Evolutionary conservation across 23 tunicate species (phyloP).

Genomic region (Phallusia fumigata): DNA sequence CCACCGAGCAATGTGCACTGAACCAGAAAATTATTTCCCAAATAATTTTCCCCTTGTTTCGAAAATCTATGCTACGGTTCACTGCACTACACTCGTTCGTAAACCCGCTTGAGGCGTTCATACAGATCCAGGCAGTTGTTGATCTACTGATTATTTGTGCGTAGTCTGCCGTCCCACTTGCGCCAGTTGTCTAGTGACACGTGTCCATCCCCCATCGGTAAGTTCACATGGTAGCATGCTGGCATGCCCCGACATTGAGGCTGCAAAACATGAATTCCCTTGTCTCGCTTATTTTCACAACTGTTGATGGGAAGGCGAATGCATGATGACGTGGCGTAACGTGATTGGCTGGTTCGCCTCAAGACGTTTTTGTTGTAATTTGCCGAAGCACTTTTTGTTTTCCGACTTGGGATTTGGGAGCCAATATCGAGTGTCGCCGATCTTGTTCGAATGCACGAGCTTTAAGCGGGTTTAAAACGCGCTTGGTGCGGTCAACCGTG

Average conservation of each 20-base stretch:
- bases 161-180: slow-evolving; percentile 53
- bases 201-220: slow-evolving; percentile 18
- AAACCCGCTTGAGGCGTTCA: too few relatives aligned
- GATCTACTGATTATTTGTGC: not conserved
- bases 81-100: too few relatives aligned
- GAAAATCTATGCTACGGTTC: too few relatives aligned
- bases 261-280: not conserved
- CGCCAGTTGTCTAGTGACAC: slow-evolving; percentile 49
- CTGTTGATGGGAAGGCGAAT: not conserved
- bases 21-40: not conserved
- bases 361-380: too few relatives aligned
- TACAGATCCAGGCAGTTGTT: too few relatives aligned
- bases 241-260: slow-evolving; percentile 65
- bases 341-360: not conserved
- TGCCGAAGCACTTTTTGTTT: too few relatives aligned
- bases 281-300: not conserved
- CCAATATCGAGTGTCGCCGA: too few relatives aligned
- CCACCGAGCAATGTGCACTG: not conserved
- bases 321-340: slow-evolving; percentile 7
- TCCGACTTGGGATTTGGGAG: too few relatives aligned
- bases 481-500: too few relatives aligned
- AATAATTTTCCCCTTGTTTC: not conserved
- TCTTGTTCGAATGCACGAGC: too few relatives aligned
- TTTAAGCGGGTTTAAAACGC: too few relatives aligned
- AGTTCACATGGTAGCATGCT: slow-evolving; percentile 87